phyloP scores from a whole-genome alignment of 2,113 vertebrate species.

The Bagarius yarrelli region DNA sequence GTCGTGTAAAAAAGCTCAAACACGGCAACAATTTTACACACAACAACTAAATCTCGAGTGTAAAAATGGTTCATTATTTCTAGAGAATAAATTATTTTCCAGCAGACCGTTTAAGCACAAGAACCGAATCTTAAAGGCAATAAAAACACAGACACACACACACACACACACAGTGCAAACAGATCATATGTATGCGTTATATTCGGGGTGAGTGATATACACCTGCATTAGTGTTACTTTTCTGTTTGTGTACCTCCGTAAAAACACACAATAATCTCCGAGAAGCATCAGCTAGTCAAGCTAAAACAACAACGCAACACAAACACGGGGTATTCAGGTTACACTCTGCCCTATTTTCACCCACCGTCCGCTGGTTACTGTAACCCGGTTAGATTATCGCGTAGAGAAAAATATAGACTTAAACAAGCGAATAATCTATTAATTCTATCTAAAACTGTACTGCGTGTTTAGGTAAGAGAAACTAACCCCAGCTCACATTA shows the following conservation, averaged over 20 bases:
- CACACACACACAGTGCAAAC: neutral
- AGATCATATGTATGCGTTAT: neutral
- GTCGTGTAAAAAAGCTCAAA: neutral
- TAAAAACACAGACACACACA: no score
- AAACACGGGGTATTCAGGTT: neutral
- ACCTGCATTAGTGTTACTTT: neutral
- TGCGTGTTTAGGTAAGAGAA: constrained; percentile 20
- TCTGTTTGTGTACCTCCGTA: neutral
- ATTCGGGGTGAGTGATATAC: neutral
- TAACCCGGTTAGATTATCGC: neutral
- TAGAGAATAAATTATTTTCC: neutral
- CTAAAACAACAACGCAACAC: neutral
- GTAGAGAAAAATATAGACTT: neutral
- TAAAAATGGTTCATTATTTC: neutral
- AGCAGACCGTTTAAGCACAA: neutral
- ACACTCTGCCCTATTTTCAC: neutral
- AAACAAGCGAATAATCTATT: neutral
- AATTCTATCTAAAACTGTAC: neutral
- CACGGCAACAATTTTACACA: neutral
- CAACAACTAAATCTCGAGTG: neutral
- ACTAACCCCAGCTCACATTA: constrained; percentile 21
- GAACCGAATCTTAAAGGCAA: neutral
- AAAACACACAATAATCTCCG: neutral
- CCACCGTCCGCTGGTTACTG: neutral
- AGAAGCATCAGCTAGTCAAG: neutral